Base-by-base conservation (phyloP, 2,113 vertebrate species). In the Chelonoidis abingdonii region DNA sequence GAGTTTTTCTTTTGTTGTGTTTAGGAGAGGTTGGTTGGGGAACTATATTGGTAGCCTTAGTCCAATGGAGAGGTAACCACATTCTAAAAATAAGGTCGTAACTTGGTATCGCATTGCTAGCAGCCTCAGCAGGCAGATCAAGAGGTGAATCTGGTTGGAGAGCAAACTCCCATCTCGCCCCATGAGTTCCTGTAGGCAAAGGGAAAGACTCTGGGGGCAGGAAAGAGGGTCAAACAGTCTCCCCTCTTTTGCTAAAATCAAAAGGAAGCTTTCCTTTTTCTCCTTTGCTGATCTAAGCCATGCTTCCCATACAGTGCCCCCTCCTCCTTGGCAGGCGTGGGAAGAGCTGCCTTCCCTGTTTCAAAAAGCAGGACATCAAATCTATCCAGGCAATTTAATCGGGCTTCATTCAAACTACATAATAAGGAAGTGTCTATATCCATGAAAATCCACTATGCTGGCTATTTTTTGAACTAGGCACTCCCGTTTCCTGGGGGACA, bases 311-410 rank as follows among this genome's bases (percentile, higher is more conserved):
- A 79, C 41, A 95, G 69, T 31, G 84, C 93, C 24, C 38, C 21
- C 50, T 96, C 92, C 89, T 96, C 57, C 89, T 96, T 88, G 93
- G 91, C 94, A 92, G 16, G 35, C 1, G 2, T 69, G 62, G 35
- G 8, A 17, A n/a, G 16, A n/a, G 89, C 86, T 96, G 92, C 80
- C 84, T 69, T 69, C 82, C 41, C 91, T 94, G 84, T 87, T 95
- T 93, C 57, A 93, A 1, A 94, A 93, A 95, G 87, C 16, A 93
- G 62, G 84, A 56, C 65, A 92, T 85, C 10, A 92, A 92, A 85
- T 89, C 49, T 80, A 57, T 79, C 50, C 65, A 93, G 38, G 83
- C 84, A 90, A 92, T 53, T 53, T n/a, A 90, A 85, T 93, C 90
- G 76, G 27, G 53, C 0, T 0, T 19, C 27, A 54, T 50, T 54